phyloP scores from a whole-genome alignment of 1,140 invertebrate genomes.

The Calephelis virginiensis region DNA sequence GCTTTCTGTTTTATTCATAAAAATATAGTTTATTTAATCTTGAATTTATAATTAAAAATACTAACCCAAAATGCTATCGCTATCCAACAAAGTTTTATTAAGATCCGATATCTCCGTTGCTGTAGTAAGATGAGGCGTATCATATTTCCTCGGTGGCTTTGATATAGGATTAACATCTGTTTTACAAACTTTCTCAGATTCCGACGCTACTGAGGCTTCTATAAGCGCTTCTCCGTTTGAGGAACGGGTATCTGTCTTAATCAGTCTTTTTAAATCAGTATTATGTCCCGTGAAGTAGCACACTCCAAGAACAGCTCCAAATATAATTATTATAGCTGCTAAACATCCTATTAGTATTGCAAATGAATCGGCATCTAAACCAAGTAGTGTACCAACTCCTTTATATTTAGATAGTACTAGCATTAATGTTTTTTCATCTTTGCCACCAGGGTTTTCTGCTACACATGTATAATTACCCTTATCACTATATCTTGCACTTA shows the following conservation, averaged over 20 bases:
- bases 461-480: conserved; percentile 92
- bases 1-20: neutral
- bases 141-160: conserved; percentile 84
- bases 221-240: conserved; percentile 81
- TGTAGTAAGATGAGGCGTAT: conserved; percentile 82
- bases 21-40: neutral
- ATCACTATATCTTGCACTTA: conserved; percentile 85
- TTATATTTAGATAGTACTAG: conserved; percentile 79
- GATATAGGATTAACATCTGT: conserved; percentile 88
- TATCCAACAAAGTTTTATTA: conserved; percentile 86
- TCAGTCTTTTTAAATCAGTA: conserved; percentile 77
- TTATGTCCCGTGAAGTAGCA: conserved; percentile 83
- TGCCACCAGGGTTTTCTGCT: conserved; percentile 91
- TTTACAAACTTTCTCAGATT: conserved; percentile 87
- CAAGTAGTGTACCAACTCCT: conserved; percentile 64
- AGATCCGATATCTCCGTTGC: conserved; percentile 89
- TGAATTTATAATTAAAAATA: conserved; percentile 13
- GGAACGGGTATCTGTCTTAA: conserved; percentile 81
- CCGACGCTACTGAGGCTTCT: conserved; percentile 79
- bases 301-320: conserved; percentile 80
- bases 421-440: conserved; percentile 85
- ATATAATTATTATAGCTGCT: conserved; percentile 78
- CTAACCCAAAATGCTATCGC: conserved; percentile 84
- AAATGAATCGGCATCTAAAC: conserved; percentile 70
- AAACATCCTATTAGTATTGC: conserved; percentile 77